Evolutionary conservation across 2,888 invertebrate species (phyloP), one percentile per base, ranked within the genome.

Genomic region (Sminthurides aquaticus): DNA sequence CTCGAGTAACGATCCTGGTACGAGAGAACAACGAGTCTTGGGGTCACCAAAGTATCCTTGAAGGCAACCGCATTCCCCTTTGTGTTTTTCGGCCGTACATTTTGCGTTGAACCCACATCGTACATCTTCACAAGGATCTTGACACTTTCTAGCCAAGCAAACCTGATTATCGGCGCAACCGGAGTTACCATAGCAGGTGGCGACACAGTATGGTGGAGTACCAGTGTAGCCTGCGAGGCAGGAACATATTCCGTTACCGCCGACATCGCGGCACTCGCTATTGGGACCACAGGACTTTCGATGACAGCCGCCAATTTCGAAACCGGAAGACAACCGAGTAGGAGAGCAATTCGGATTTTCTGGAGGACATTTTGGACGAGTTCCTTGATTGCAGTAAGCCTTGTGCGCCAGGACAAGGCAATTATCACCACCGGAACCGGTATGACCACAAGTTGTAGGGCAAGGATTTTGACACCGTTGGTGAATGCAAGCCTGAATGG

Each of bases 121-220:
- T 75, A 88, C 87, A 5, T 83, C 83, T 5, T 79, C 79, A 78
- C 92, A 93, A 18, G 90, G 88, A 78, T 89, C 86, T 11, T 65
- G 52, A 57, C 69, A 69, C 22, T 76, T 75, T 34, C 75, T 73
- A 20, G 72, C 74, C 52, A 77, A 73, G 64, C 79, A 79, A n/a
- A 78, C 77, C 62, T 75, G 70, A 43, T 76, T 71, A 29, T 70
- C 67, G 22, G 75, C 70, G 67, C 78, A 78, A 1, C 64, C 64
- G 1, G 69, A 66, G 49, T 69, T 68, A 11, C 68, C 66, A 18
- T 69, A 69, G 68, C 77, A 77, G 79, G 91, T 90, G 0, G 91
- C 90, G 75, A 90, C 83, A 76, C 91, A 92, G 76, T 89, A 90
- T 28, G 91, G 91, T 60, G 92, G 89, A 73, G 90, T 84, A 67